Percentiles rank a stretch among this genome's conserved stretches.
phyloP scores from a whole-genome alignment of 1,140 invertebrate genomes.

The Temnothorax curvispinosus region DNA sequence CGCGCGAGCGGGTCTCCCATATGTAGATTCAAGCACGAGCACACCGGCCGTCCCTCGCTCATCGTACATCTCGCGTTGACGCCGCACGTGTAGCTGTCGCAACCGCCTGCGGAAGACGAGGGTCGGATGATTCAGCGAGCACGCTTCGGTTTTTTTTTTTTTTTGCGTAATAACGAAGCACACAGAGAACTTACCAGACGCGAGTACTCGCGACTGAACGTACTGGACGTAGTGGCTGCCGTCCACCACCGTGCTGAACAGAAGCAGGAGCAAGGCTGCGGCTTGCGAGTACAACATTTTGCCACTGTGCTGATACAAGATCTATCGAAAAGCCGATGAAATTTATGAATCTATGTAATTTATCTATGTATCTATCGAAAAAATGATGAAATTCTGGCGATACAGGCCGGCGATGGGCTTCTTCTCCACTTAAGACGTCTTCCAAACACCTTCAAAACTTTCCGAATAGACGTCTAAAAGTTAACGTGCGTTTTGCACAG shows the following conservation, averaged over 20 bases:
- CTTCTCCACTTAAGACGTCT: too few species aligned
- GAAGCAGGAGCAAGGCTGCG: conserved; percentile 72
- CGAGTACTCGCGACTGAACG: conserved; percentile 67
- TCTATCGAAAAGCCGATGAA: neutral
- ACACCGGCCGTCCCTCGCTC: conserved; percentile 86
- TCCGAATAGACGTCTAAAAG: too few species aligned
- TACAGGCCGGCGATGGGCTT: neutral
- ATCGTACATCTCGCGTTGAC: conserved; percentile 85
- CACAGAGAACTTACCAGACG: conserved; percentile 64
- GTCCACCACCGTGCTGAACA: conserved; percentile 22
- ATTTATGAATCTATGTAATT: neutral
- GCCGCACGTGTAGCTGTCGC: conserved; percentile 84
- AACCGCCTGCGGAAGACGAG: conserved; percentile 72
- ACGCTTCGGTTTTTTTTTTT: neutral
- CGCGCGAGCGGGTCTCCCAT: conserved; percentile 87
- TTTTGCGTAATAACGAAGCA: neutral
- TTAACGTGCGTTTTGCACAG: too few species aligned
- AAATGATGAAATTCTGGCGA: neutral
- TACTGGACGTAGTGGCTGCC: conserved; percentile 62
- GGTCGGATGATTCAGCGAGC: neutral
- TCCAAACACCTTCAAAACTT: too few species aligned
- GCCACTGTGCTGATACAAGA: neutral
- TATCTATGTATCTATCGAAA: too few species aligned
- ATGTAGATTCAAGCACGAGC: conserved; percentile 87
- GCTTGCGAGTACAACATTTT: conserved; percentile 70